Evolutionary conservation across 2,113 vertebrate genomes (phyloP).

Genomic region (Eretmochelys imbricata): DNA sequence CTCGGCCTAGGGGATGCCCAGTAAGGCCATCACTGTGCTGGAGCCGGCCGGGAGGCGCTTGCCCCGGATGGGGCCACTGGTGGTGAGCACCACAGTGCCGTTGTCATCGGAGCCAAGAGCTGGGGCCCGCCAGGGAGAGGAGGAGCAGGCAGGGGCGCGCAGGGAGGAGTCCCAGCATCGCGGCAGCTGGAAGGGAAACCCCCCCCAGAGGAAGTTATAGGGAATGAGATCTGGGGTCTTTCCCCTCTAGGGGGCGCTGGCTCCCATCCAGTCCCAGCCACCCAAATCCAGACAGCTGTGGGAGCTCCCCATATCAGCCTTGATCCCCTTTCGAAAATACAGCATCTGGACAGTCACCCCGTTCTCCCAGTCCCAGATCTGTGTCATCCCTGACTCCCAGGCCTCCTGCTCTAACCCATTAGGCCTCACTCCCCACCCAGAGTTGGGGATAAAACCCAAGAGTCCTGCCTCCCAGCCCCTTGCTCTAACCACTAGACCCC

Average conservation of each 20-base stretch:
- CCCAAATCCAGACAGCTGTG: neutral
- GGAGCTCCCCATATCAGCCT: too few relatives aligned
- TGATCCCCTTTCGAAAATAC: neutral
- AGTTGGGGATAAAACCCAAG: neutral
- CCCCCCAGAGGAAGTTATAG: neutral
- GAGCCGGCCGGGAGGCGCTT: constrained; percentile 24
- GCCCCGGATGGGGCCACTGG: constrained; percentile 74
- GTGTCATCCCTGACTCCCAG: neutral
- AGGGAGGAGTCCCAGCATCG: neutral
- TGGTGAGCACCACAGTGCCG: constrained; percentile 68
- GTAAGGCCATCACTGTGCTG: neutral
- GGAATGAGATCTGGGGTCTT: neutral
- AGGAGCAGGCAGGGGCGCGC: neutral
- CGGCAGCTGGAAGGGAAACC: neutral
- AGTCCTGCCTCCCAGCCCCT: neutral
- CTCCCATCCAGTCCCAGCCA: too few relatives aligned
- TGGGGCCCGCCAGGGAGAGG: neutral
- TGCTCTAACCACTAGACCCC: neutral
- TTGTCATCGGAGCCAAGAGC: neutral
- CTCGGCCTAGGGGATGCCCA: too few relatives aligned
- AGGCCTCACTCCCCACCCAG: too few relatives aligned
- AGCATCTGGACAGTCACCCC: neutral
- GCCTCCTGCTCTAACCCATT: neutral
- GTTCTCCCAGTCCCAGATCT: neutral
- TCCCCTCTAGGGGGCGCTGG: neutral